phyloP scores from a whole-genome alignment of 1,140 invertebrate genomes.

The Sminthurides bifidus region DNA sequence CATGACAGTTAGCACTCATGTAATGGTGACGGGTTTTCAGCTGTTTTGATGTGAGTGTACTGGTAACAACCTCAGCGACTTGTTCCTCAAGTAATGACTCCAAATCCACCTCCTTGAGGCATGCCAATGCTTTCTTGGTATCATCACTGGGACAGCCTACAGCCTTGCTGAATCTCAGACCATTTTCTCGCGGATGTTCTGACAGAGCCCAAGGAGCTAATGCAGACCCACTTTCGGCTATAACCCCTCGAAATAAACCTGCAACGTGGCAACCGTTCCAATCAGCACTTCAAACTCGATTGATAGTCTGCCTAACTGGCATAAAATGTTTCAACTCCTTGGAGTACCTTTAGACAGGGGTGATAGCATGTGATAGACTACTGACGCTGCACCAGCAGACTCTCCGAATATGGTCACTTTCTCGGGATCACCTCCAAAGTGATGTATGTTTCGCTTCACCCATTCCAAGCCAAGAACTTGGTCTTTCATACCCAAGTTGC shows the following conservation, averaged over 20 bases:
- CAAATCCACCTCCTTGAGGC: neutral
- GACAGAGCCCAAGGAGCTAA: neutral
- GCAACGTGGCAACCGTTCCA: neutral
- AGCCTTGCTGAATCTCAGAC: neutral
- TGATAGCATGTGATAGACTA: neutral
- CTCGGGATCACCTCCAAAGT: neutral
- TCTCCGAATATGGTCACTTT: slow-evolving; percentile 1
- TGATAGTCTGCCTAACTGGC: neutral
- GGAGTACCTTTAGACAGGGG: neutral
- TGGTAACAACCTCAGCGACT: neutral
- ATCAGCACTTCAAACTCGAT: neutral
- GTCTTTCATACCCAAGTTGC: slow-evolving; percentile 8
- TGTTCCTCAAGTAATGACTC: neutral
- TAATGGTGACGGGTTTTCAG: neutral
- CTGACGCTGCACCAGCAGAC: neutral
- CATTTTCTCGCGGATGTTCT: neutral
- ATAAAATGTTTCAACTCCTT: neutral
- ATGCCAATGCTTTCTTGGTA: neutral
- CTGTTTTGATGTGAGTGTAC: too few relatives aligned
- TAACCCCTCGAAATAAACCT: neutral
- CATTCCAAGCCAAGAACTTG: neutral
- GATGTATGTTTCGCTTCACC: slow-evolving; percentile 4
- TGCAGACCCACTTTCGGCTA: neutral
- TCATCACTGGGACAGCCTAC: neutral
- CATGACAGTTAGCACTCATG: neutral